Evolutionary conservation across 2,888 invertebrate species (phyloP).

Genomic region (Bibio marci): DNA sequence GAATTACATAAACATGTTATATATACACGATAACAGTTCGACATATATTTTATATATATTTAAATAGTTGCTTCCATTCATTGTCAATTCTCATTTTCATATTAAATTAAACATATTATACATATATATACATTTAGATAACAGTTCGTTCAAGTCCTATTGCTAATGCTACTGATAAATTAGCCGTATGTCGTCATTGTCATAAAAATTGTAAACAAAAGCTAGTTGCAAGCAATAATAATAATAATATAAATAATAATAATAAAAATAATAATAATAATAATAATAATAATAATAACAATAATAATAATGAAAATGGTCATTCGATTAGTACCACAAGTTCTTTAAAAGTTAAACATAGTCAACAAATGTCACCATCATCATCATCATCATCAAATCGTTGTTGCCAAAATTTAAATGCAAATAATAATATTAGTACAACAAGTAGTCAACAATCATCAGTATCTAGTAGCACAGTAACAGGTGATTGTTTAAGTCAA

Average conservation of each 20-base stretch:
- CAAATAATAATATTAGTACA: not conserved
- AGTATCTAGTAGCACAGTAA: conserved; percentile 18
- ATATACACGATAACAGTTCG: no score
- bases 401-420: conserved; percentile 16
- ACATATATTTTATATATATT: no score
- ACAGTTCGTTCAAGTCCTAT: conserved; percentile 61
- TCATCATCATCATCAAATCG: conserved; percentile 24
- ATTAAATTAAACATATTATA: conserved; percentile 1
- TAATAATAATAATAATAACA: no score
- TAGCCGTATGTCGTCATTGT: conserved; percentile 60
- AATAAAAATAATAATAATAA: no score
- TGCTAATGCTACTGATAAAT: conserved; percentile 42
- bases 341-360: conserved; percentile 29
- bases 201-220: conserved; percentile 56
- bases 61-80: conserved; percentile 4
- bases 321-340: conserved; percentile 16
- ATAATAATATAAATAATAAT: no score
- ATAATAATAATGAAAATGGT: conserved; percentile 9
- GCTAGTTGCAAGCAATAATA: no score
- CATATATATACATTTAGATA: conserved; percentile 34
- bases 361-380: conserved; percentile 14
- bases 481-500: conserved; percentile 14
- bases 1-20: conserved; percentile 10
- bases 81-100: conserved; percentile 6
- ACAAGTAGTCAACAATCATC: not conserved